These are phyloP conservation scores for Listronotus bonariensis DNA, from an alignment of 1,140 invertebrate genomes.

Conservation along the genomic window DNA sequence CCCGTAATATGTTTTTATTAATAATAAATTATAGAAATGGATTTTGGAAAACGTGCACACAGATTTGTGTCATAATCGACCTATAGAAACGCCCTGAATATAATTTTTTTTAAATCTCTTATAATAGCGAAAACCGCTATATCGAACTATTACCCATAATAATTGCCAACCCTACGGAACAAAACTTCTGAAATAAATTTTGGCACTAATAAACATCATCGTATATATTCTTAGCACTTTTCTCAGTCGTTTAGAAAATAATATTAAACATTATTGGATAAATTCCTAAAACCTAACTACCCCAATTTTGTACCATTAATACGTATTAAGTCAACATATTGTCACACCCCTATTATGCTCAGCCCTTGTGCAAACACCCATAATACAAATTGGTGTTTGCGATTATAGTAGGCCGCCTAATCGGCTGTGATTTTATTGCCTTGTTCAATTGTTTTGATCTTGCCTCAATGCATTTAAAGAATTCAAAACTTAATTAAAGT, in stretches of 20 bases:
- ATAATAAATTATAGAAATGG: no score
- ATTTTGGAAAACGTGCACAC: no score
- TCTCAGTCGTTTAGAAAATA: conserved; percentile 26
- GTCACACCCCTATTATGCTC: conserved; percentile 20
- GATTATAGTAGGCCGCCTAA: conserved; percentile 1
- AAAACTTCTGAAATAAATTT: no score
- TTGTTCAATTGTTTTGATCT: conserved; percentile 7
- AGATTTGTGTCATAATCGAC: no score
- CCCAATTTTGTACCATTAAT: conserved; percentile 39
- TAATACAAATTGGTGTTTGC: background rate
- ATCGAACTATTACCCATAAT: no score
- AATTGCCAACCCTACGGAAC: background rate
- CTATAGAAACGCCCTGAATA: no score
- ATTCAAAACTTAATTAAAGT: background rate
- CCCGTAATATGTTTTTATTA: no score
- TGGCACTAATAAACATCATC: no score
- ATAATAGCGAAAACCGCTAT: no score
- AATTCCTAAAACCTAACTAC: conserved; percentile 22
- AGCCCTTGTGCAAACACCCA: conserved; percentile 20
- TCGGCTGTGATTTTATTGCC: conserved; percentile 23
- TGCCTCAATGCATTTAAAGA: conserved; percentile 1
- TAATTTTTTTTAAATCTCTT: no score
- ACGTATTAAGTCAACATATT: conserved; percentile 41
- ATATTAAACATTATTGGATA: conserved; percentile 34
- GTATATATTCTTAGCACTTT: background rate